These are phyloP conservation scores for Belgica antarctica DNA, from an alignment of 2,888 invertebrate genomes.

Conservation along the genomic window DNA sequence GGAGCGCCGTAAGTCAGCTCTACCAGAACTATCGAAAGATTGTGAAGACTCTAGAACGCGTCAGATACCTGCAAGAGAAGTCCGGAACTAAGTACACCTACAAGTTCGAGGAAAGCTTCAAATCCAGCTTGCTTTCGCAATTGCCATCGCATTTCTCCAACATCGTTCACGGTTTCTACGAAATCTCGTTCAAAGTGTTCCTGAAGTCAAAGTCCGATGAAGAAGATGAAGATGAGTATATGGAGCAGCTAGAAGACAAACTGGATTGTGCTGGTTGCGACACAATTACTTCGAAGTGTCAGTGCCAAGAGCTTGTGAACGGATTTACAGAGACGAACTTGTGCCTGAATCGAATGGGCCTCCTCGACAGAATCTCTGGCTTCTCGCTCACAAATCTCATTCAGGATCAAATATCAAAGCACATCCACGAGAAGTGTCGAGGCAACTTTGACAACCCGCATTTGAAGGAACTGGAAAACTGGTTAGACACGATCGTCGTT, in stretches of 20 bases:
- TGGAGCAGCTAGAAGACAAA: constrained; percentile 60
- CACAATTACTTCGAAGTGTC: constrained; percentile 62
- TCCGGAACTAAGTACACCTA: constrained; percentile 44
- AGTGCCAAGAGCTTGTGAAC: constrained; percentile 60
- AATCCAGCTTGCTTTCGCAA: constrained; percentile 68
- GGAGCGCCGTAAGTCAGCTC: constrained; percentile 50
- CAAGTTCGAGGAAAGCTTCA: constrained; percentile 65
- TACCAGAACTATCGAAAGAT: constrained; percentile 49
- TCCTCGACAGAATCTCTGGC: constrained; percentile 80
- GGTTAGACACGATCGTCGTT: constrained; percentile 83
- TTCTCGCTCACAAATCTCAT: constrained; percentile 81
- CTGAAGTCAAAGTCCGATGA: constrained; percentile 48
- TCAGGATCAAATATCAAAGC: constrained; percentile 75
- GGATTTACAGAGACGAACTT: constrained; percentile 73
- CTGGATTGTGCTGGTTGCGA: constrained; percentile 72
- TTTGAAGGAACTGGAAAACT: constrained; percentile 74
- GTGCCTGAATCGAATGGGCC: constrained; percentile 71
- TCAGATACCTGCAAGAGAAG: constrained; percentile 47
- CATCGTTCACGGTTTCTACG: constrained; percentile 73
- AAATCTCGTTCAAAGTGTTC: constrained; percentile 73
- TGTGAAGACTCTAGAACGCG: constrained; percentile 47
- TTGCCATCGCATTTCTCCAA: constrained; percentile 67
- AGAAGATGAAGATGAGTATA: constrained; percentile 46
- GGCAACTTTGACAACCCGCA: constrained; percentile 84
- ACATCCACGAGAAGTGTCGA: constrained; percentile 81